Evolutionary conservation across 2,113 vertebrate genomes (phyloP).

Genomic region (Dasyprocta punctata): DNA sequence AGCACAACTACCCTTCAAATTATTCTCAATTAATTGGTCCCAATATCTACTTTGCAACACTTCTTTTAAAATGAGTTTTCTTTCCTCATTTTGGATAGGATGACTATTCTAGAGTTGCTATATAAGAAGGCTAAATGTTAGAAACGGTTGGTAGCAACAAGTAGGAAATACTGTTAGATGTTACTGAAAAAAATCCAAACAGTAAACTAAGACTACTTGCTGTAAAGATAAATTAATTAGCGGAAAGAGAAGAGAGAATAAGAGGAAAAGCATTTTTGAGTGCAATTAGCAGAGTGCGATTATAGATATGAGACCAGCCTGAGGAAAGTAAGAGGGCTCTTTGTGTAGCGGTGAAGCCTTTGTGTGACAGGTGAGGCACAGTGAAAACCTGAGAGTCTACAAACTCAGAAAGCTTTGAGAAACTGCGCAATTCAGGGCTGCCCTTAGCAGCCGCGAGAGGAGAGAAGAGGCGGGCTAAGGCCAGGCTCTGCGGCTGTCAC

Average conservation of each 20-base stretch:
- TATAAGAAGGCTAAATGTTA: conserved; percentile 2
- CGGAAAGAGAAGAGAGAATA: background rate
- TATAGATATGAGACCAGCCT: conserved; percentile 33
- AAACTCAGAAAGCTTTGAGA: conserved; percentile 53
- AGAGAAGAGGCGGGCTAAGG: conserved; percentile 39
- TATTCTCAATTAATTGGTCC: background rate
- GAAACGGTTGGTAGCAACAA: background rate
- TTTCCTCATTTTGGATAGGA: background rate
- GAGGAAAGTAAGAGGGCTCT: conserved; percentile 40
- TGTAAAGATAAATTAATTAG: conserved; percentile 28
- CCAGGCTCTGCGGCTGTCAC: conserved; percentile 54
- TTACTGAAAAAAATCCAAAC: background rate
- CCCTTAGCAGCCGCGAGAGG: conserved; percentile 69
- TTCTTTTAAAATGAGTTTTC: conserved; percentile 10
- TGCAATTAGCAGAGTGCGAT: conserved; percentile 66
- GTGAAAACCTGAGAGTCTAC: conserved; percentile 38
- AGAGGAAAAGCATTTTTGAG: conserved; percentile 34
- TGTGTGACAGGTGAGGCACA: conserved; percentile 34
- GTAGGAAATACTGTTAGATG: background rate
- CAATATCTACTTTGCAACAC: background rate
- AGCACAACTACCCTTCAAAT: background rate
- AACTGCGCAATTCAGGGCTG: conserved; percentile 74
- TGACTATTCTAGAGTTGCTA: background rate
- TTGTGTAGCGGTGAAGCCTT: conserved; percentile 37
- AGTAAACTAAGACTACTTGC: background rate